A percentile compares a stretch with the other conserved stretches of the same genome.
These are phyloP conservation scores for silkworm (Bombyx mori) DNA, from an alignment of 1,140 invertebrate species.

Conservation along the genomic window DNA sequence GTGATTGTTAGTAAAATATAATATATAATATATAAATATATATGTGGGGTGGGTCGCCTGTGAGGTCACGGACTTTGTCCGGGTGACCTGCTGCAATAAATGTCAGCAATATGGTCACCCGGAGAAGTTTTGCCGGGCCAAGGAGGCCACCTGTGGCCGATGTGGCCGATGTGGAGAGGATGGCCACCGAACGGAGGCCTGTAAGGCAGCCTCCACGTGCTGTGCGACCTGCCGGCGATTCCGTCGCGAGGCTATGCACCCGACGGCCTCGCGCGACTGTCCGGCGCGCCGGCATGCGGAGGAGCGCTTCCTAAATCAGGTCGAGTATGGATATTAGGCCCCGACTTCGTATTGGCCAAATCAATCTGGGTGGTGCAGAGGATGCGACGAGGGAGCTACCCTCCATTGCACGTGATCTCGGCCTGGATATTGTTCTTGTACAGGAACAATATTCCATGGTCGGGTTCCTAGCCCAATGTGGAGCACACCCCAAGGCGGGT, in stretches of 20 bases:
- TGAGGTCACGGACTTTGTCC: slow-evolving; percentile 12
- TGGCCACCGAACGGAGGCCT: slow-evolving; percentile 13
- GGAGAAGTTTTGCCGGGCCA: slow-evolving; percentile 17
- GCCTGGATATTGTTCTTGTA: too few species aligned
- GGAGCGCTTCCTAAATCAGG: too few species aligned
- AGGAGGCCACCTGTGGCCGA: slow-evolving; percentile 9
- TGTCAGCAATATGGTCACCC: slow-evolving; percentile 30
- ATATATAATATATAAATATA: too few species aligned
- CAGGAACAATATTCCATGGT: too few species aligned
- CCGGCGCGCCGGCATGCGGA: slow-evolving; percentile 13
- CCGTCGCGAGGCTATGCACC: slow-evolving; percentile 6
- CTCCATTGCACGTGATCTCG: too few species aligned
- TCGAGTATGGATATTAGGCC: too few species aligned
- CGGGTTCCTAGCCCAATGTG: slow-evolving; percentile 9
- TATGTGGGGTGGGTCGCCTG: slow-evolving; percentile 16
- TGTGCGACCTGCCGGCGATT: slow-evolving; percentile 20
- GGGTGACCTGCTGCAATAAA: slow-evolving; percentile 20
- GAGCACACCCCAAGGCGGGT: slow-evolving; percentile 7
- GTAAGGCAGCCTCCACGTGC: slow-evolving; percentile 6
- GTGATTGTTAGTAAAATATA: too few species aligned
- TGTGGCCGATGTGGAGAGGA: slow-evolving; percentile 18
- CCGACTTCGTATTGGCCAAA: slow-evolving; percentile 16
- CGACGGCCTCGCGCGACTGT: slow-evolving; percentile 11
- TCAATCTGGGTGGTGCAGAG: slow-evolving; percentile 11
- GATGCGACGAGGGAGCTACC: slow-evolving; percentile 18